A percentile compares a stretch with the other conserved stretches of the same genome.
These are phyloP conservation scores for Proterorhinus semilunaris DNA, from an alignment of 2,113 vertebrate species.

Conservation along the genomic window DNA sequence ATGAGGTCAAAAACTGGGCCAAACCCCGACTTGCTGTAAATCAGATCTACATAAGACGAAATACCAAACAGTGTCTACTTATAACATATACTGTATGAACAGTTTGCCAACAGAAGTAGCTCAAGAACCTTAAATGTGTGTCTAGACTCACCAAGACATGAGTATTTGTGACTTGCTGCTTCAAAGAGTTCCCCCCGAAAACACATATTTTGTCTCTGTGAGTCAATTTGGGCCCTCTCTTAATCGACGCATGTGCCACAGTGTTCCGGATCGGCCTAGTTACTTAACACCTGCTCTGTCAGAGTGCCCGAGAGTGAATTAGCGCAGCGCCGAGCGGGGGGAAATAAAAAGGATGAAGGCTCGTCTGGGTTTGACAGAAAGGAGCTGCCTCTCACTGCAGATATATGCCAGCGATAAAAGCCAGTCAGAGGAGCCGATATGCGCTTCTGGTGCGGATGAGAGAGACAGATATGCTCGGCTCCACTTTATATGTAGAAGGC, in stretches of 20 bases:
- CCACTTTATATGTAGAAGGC: background rate
- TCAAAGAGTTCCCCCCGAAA: background rate
- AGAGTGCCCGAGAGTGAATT: background rate
- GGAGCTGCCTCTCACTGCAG: slow-evolving; percentile 4
- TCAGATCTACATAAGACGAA: no score
- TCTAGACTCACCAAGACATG: no score
- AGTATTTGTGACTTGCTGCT: no score
- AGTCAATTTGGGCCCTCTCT: background rate
- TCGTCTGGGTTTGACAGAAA: slow-evolving; percentile 9
- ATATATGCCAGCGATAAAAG: slow-evolving; percentile 7
- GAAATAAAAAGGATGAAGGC: slow-evolving; percentile 3
- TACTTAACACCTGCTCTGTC: slow-evolving; percentile 4
- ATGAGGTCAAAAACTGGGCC: no score
- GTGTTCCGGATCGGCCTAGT: background rate
- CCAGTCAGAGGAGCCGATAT: background rate
- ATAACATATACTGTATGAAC: no score
- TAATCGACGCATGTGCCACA: background rate
- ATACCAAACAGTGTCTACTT: no score
- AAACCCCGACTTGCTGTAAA: no score
- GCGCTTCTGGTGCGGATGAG: background rate
- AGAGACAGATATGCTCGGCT: slow-evolving; percentile 1
- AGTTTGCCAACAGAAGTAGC: no score
- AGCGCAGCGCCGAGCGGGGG: background rate
- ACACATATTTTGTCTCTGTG: background rate
- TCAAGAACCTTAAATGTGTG: no score